Evolutionary conservation across 2,888 invertebrate species (phyloP), one percentile per base, ranked within the genome.

Genomic region (Hyposoter didymator): DNA sequence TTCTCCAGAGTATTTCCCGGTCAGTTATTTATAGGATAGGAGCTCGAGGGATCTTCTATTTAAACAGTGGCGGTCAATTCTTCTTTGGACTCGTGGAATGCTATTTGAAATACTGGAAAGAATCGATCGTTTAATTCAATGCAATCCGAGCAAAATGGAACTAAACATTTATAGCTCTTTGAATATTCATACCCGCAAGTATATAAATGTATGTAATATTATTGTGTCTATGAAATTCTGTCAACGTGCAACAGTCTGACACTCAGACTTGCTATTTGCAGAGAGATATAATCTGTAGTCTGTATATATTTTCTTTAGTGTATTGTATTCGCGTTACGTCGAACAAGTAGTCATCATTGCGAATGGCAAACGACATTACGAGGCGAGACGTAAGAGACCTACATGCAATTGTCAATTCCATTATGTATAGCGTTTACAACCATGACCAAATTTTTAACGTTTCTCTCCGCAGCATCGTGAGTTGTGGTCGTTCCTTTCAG

Each of bases 301-400:
- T 74, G 67, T 74, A 22, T 74, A 22, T 73, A 78, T 84, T 78
- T 69, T 62, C 78, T 74, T 45, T n/a, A 22, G 62, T 67, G 47
- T 76, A 84, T 78, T 81, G 52, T 84, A 67, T 72, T 76, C 73
- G 84, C 52, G 73, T 84, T 78, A 78, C 72, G 73, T 49, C 39
- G 73, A 62, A 45, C 73, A 69, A 75, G 32, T 70, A 52, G 80
- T 84, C 84, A 66, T 52, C 52, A 75, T 84, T 72, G 84, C 70
- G 39, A 75, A 64, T 62, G 59, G 72, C 64, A 64, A 81, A 81
- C 72, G 80, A 81, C 72, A 49, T 75, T 49, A 80, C 80, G 64
- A 32, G 70, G 67, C 49, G 67, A 74, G 62, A 79, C 80, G 79
- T 69, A 64, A 76, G 72, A 72, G 43, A 32, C 49, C 22, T 39